A percentile compares a stretch with the other conserved stretches of the same genome.
These are phyloP conservation scores for Xylophagus ater DNA, from an alignment of 2,888 invertebrate species.

Conservation along the genomic window DNA sequence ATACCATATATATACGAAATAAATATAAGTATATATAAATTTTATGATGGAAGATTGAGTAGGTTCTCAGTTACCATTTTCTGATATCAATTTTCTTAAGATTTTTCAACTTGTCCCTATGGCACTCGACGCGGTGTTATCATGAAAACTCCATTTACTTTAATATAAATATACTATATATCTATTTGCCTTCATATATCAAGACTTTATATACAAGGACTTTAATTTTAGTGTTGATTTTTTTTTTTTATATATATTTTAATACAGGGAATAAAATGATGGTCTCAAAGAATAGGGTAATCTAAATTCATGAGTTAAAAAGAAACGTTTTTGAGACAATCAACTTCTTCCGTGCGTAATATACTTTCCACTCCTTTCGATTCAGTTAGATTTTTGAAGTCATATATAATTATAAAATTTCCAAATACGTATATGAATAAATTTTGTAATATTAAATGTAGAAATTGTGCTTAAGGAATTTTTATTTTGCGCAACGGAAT, in stretches of 20 bases:
- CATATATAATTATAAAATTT: background rate
- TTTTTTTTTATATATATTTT: background rate
- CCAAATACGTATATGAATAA: background rate
- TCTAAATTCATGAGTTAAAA: slow-evolving; percentile 12
- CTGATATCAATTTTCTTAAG: slow-evolving; percentile 12
- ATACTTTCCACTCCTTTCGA: background rate
- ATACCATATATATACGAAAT: too few relatives aligned
- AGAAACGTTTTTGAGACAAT: slow-evolving; percentile 12
- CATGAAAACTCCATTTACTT: slow-evolving; percentile 14
- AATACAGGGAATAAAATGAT: background rate
- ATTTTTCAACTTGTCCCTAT: slow-evolving; percentile 11
- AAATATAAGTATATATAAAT: too few relatives aligned
- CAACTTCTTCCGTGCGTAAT: slow-evolving; percentile 11
- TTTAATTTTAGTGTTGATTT: background rate
- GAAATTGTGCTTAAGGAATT: too few relatives aligned
- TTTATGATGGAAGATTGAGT: slow-evolving; percentile 8
- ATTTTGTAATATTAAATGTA: too few relatives aligned
- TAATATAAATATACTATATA: too few relatives aligned
- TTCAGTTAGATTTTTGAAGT: background rate
- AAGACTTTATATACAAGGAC: slow-evolving; percentile 7
- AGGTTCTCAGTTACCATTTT: slow-evolving; percentile 12
- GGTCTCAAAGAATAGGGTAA: slow-evolving; percentile 3
- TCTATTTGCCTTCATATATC: slow-evolving; percentile 12
- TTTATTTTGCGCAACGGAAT: too few relatives aligned
- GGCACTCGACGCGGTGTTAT: too few relatives aligned